Evolutionary conservation across 2,113 vertebrate genomes (phyloP).

Genomic region (Rhizomys pruinosus): DNA sequence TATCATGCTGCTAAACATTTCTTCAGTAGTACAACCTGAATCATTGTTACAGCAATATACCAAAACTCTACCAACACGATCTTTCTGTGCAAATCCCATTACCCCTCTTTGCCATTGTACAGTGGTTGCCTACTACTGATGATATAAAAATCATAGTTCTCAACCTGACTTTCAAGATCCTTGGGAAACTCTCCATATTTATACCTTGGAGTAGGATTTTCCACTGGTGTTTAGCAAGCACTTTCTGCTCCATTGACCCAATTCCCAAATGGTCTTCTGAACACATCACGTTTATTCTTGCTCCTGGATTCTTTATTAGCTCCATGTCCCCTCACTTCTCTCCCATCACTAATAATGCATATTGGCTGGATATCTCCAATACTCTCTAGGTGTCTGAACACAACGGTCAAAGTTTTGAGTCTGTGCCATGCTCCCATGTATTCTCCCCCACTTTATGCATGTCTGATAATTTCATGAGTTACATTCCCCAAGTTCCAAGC

Average conservation of each 20-base stretch:
- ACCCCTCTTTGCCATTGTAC: neutral
- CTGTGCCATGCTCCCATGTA: neutral
- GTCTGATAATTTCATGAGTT: neutral
- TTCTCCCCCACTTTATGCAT: neutral
- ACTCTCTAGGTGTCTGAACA: neutral
- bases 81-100: neutral
- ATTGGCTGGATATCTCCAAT: neutral
- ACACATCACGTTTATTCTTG: neutral
- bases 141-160: slow-evolving; percentile 22
- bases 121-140: neutral
- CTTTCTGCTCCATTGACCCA: neutral
- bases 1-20: neutral
- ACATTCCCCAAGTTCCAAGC: slow-evolving; percentile 16
- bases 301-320: neutral
- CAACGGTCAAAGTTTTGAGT: neutral
- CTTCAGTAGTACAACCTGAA: neutral
- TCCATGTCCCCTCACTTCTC: neutral
- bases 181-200: slow-evolving; percentile 17
- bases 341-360: neutral
- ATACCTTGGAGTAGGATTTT: neutral
- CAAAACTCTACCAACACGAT: neutral
- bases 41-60: neutral
- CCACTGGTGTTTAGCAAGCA: neutral
- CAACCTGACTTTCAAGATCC: slow-evolving; percentile 15
- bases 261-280: neutral